Conservation (phyloP, 1,140 invertebrate genomes). For the Trichoplusia ni region DNA sequence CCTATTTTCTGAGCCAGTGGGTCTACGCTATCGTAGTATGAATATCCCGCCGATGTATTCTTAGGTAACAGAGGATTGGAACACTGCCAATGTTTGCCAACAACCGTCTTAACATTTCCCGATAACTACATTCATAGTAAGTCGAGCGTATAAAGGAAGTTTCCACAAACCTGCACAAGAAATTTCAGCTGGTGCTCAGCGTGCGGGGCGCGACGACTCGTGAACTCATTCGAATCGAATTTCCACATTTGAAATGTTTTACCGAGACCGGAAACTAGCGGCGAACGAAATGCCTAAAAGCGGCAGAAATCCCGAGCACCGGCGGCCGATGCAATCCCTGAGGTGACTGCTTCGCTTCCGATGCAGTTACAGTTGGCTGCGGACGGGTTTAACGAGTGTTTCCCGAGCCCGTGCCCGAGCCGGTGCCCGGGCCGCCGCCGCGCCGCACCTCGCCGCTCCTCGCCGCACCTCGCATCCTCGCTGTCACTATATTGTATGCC, state of each 20-base stretch:
- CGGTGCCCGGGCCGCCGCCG: too few species aligned
- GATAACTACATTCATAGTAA: slow-evolving; percentile 55
- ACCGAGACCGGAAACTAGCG: slow-evolving; percentile 42
- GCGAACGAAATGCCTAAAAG: slow-evolving; percentile 51
- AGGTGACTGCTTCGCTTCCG: slow-evolving; percentile 62
- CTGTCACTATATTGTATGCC: slow-evolving; percentile 38
- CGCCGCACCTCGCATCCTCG: slow-evolving; percentile 38
- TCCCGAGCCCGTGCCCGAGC: slow-evolving; percentile 56
- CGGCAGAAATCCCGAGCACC: slow-evolving; percentile 43
- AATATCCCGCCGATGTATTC: not conserved
- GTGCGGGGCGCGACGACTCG: slow-evolving; percentile 48
- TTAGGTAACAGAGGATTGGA: slow-evolving; percentile 46
- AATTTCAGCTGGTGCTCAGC: slow-evolving; percentile 34
- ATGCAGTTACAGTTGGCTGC: slow-evolving; percentile 63
- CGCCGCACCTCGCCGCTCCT: slow-evolving; percentile 41
- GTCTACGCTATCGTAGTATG: slow-evolving; percentile 6
- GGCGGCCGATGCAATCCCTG: slow-evolving; percentile 41
- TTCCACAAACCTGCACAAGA: slow-evolving; percentile 57
- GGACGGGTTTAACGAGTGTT: slow-evolving; percentile 62
- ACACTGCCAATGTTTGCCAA: slow-evolving; percentile 54
- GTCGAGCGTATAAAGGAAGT: slow-evolving; percentile 51
- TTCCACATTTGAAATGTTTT: slow-evolving; percentile 47
- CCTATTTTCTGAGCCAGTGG: slow-evolving; percentile 22
- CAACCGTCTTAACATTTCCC: slow-evolving; percentile 57
- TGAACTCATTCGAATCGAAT: slow-evolving; percentile 60